Evolutionary conservation across 1,140 invertebrate species (phyloP).

Genomic region (Zaprionus lachaisei): DNA sequence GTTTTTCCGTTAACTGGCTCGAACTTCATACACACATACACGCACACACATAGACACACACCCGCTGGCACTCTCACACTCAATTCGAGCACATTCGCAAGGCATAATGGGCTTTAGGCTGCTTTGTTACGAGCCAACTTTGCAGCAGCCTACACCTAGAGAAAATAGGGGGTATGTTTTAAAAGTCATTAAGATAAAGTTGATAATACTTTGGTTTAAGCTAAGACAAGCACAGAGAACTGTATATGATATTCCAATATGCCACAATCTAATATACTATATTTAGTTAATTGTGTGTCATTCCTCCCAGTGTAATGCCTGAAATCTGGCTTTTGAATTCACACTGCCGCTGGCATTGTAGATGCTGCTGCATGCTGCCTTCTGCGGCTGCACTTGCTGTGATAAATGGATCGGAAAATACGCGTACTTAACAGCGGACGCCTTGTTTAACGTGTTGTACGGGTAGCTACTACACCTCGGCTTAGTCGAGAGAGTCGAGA

Average conservation of each 20-base stretch:
- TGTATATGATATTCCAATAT: not conserved
- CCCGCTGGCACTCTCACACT: slow-evolving; percentile 18
- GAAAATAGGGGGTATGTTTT: not conserved
- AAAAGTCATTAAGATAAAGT: not conserved
- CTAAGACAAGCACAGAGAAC: not conserved
- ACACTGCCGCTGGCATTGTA: slow-evolving; percentile 24
- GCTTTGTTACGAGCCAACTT: slow-evolving; percentile 42
- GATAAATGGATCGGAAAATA: slow-evolving; percentile 83
- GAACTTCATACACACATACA: slow-evolving; percentile 32
- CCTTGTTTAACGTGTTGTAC: slow-evolving; percentile 61
- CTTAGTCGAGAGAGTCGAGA: not conserved
- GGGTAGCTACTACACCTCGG: slow-evolving; percentile 6
- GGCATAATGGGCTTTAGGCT: slow-evolving; percentile 55
- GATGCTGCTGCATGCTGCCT: slow-evolving; percentile 20
- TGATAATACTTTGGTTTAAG: not conserved
- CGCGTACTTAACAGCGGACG: slow-evolving; percentile 69
- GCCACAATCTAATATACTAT: not conserved
- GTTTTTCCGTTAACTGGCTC: slow-evolving; percentile 77
- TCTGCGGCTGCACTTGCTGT: slow-evolving; percentile 44
- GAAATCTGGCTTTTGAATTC: slow-evolving; percentile 63
- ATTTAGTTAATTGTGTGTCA: not conserved
- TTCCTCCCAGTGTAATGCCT: slow-evolving; percentile 55
- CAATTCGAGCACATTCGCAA: slow-evolving; percentile 14
- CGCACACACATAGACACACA: slow-evolving; percentile 10
- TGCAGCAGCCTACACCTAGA: not conserved